Percentiles rank a stretch among this genome's conserved stretches.
phyloP scores from a whole-genome alignment of 2,113 vertebrate genomes.

The Heterochromis multidens region DNA sequence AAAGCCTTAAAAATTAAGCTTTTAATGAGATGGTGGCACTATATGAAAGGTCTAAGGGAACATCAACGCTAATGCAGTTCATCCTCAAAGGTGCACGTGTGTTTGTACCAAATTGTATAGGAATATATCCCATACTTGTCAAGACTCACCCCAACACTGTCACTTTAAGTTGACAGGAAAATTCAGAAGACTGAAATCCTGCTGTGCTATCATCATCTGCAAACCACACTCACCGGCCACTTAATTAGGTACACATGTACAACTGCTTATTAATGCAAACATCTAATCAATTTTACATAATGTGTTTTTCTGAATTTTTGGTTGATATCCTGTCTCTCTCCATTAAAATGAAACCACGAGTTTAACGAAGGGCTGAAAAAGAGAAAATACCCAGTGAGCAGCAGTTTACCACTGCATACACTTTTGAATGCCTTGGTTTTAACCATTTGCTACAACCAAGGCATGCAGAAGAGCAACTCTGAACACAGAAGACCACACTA shows the following conservation, averaged over 20 bases:
- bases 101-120: not conserved
- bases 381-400: not conserved
- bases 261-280: not conserved
- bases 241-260: not conserved
- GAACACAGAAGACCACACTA: accelerated
- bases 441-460: not conserved
- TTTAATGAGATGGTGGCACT: not conserved
- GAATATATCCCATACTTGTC: accelerated
- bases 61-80: not conserved
- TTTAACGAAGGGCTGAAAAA: too few relatives aligned
- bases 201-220: not conserved
- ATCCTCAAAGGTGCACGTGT: not conserved
- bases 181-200: not conserved
- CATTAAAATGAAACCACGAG: too few relatives aligned
- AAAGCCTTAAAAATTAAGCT: not conserved
- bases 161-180: not conserved
- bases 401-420: not conserved
- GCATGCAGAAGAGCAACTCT: not conserved
- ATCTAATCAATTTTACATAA: not conserved
- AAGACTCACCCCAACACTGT: not conserved
- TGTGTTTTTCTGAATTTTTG: too few relatives aligned
- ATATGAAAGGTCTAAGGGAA: accelerated
- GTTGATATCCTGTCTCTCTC: too few relatives aligned
- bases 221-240: not conserved
- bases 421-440: not conserved